These are phyloP conservation scores for Spatulosminthurus flaviceps DNA, from an alignment of 2,888 invertebrate genomes.

Conservation along the genomic window DNA sequence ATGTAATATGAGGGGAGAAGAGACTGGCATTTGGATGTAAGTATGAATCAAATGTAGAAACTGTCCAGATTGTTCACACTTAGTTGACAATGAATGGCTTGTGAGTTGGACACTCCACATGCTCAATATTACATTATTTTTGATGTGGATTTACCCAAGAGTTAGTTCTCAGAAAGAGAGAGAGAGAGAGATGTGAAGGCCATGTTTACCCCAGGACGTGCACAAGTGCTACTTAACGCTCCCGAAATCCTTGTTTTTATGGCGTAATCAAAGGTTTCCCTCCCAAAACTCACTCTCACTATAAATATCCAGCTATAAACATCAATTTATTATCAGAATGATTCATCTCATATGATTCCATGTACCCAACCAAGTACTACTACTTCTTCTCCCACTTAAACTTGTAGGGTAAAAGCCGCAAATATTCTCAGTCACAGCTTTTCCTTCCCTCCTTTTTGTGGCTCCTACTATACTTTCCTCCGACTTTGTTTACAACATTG, in stretches of 20 bases:
- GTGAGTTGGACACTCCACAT: constrained; percentile 45
- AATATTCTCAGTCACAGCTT: too few species aligned
- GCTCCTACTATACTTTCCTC: too few species aligned
- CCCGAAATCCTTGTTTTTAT: constrained; percentile 42
- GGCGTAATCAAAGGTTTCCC: constrained; percentile 36
- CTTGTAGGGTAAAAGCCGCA: background rate
- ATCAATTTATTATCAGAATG: constrained; percentile 44
- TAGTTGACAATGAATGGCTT: constrained; percentile 45
- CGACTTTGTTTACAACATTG: background rate
- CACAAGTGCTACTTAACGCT: constrained; percentile 20
- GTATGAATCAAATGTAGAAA: constrained; percentile 2
- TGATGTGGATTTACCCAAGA: constrained; percentile 39
- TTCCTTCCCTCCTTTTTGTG: too few species aligned
- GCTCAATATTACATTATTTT: constrained; percentile 36
- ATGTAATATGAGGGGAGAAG: background rate
- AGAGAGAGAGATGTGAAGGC: too few species aligned
- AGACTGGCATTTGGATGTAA: background rate
- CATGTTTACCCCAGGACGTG: background rate
- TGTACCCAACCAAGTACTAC: too few species aligned
- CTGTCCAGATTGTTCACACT: constrained; percentile 42
- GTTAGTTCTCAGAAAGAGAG: background rate
- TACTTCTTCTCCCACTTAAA: background rate
- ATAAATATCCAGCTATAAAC: constrained; percentile 18
- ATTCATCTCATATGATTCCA: constrained; percentile 25
- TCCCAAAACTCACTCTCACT: background rate